Evolutionary conservation across 2,888 invertebrate genomes (phyloP).

Genomic region (Diachrysia chrysitis): DNA sequence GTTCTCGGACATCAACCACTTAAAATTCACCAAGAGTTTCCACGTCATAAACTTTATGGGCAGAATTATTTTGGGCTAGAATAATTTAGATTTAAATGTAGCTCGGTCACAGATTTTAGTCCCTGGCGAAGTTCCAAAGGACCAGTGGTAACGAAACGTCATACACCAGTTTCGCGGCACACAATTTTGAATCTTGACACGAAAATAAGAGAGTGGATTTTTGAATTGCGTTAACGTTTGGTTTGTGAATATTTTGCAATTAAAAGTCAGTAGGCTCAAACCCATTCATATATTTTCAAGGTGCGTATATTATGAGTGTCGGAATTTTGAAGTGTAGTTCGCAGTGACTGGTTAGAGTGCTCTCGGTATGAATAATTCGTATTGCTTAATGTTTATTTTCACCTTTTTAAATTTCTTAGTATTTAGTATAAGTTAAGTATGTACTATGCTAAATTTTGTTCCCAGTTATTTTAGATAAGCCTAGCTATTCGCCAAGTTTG

Average conservation of each 20-base stretch:
- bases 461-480: not conserved
- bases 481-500: not conserved
- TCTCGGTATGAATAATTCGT: slow-evolving; percentile 34
- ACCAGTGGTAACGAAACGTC: slow-evolving; percentile 14
- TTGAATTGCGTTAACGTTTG: not conserved
- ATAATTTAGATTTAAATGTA: slow-evolving; percentile 62
- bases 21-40: slow-evolving; percentile 56
- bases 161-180: not conserved
- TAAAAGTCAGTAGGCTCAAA: slow-evolving; percentile 27
- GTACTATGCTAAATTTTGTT: not conserved
- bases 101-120: slow-evolving; percentile 60
- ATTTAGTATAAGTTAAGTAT: too few species aligned
- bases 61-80: slow-evolving; percentile 56
- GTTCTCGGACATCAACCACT: slow-evolving; percentile 27
- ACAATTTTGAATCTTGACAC: not conserved
- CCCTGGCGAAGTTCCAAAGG: slow-evolving; percentile 57
- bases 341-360: slow-evolving; percentile 36
- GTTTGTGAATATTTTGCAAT: slow-evolving; percentile 35
- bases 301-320: slow-evolving; percentile 55
- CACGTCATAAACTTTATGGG: slow-evolving; percentile 53
- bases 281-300: slow-evolving; percentile 57
- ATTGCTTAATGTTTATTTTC: slow-evolving; percentile 30
- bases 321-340: slow-evolving; percentile 47
- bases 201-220: not conserved
- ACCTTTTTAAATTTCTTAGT: slow-evolving; percentile 12